Conservation (phyloP, 2,797 vertebrate species). For the Aulostomus chinensis region DNA sequence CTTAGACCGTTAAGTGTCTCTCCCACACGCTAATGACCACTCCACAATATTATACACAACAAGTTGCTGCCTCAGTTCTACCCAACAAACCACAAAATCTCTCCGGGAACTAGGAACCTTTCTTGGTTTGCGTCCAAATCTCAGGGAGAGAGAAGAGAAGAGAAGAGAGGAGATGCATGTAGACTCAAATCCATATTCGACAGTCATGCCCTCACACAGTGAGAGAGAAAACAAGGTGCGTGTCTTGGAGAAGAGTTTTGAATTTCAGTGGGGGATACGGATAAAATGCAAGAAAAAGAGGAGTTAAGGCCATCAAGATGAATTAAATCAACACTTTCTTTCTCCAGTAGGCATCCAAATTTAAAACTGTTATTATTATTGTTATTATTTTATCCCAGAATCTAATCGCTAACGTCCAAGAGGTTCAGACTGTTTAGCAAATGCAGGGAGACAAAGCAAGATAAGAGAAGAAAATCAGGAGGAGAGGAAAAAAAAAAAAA, state of each 20-base stretch:
- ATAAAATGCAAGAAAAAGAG: neutral
- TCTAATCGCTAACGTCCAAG: neutral
- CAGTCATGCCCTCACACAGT: constrained; percentile 3
- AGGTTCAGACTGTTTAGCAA: constrained; percentile 7
- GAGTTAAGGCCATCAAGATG: neutral
- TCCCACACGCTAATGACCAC: constrained; percentile 25
- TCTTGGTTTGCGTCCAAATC: constrained; percentile 8
- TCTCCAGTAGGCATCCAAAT: constrained; percentile 13
- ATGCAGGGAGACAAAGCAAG: neutral
- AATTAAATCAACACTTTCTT: constrained; percentile 12
- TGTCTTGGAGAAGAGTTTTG: neutral
- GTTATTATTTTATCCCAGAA: constrained; percentile 27
- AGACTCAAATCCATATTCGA: neutral
- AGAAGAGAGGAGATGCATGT: no score
- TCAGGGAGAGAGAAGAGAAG: no score
- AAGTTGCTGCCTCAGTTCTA: constrained; percentile 1
- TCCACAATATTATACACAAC: neutral
- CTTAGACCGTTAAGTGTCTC: no score
- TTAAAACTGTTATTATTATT: constrained; percentile 35
- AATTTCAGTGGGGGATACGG: no score
- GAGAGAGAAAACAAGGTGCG: neutral
- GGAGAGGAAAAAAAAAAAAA: neutral
- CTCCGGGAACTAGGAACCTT: constrained; percentile 6
- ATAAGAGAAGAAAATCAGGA: constrained; percentile 2
- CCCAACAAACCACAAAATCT: constrained; percentile 13